Percentiles rank a stretch among this genome's conserved stretches.
Conservation (phyloP, 1,140 invertebrate species). For the Lepidurus couesii region DNA sequence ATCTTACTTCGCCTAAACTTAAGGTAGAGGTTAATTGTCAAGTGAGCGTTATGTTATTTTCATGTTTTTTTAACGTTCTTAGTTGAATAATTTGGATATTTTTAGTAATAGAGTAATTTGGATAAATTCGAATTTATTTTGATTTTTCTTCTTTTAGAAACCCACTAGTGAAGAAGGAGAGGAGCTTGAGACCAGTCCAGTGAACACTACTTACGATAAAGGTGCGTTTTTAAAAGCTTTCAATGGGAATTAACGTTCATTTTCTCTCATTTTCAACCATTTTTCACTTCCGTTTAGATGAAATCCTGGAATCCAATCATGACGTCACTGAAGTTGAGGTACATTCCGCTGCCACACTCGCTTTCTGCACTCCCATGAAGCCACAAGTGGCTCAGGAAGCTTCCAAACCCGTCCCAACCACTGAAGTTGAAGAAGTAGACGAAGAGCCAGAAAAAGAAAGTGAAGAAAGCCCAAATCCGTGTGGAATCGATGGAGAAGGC, state of each 20-base stretch:
- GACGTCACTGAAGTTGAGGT: background rate
- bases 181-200: background rate
- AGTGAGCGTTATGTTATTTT: no score
- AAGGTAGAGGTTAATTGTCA: no score
- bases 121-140: background rate
- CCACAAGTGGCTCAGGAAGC: conserved; percentile 1
- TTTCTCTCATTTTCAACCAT: no score
- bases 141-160: background rate
- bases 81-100: no score
- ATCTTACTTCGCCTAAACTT: no score
- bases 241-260: background rate
- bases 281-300: background rate
- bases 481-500: background rate
- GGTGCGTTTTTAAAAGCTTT: background rate
- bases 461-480: background rate
- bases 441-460: background rate
- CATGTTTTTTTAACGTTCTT: no score
- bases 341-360: background rate
- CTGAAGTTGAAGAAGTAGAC: background rate
- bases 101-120: no score
- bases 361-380: background rate
- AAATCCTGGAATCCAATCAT: background rate
- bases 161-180: background rate
- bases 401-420: no score
- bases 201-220: background rate